Evolutionary conservation across 1,140 invertebrate species (phyloP).

Genomic region (Globodera rostochiensis): DNA sequence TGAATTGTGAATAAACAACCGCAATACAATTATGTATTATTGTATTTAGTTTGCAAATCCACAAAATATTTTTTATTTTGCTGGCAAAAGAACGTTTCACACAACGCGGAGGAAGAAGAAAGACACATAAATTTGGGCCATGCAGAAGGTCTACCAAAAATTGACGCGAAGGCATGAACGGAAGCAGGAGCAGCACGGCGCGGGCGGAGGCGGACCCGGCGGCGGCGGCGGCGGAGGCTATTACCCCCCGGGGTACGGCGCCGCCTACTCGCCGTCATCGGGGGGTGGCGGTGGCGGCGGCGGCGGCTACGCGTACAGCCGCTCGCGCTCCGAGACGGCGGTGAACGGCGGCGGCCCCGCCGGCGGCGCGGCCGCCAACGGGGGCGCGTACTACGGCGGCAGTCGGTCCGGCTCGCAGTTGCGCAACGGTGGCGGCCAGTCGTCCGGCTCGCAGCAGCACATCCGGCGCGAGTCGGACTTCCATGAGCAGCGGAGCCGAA

Average conservation of each 20-base stretch:
- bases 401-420: slow-evolving; percentile 5
- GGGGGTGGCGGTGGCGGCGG: background rate
- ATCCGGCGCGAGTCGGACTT: slow-evolving; percentile 9
- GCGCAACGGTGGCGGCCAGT: slow-evolving; percentile 27
- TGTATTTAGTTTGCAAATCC: too few relatives aligned
- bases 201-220: slow-evolving; percentile 32
- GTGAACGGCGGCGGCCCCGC: slow-evolving; percentile 12
- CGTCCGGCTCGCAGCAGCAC: slow-evolving; percentile 30
- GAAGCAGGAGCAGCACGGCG: slow-evolving; percentile 56
- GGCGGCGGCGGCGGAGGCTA: slow-evolving; percentile 6
- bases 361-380: slow-evolving; percentile 19
- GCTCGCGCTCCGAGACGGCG: slow-evolving; percentile 25
- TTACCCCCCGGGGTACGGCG: slow-evolving; percentile 15
- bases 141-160: slow-evolving; percentile 59
- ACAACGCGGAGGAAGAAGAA: background rate
- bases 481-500: slow-evolving; percentile 15
- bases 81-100: background rate
- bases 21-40: too few relatives aligned
- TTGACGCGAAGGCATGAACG: slow-evolving; percentile 59
- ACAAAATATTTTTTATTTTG: too few relatives aligned
- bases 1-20: too few relatives aligned
- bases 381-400: slow-evolving; percentile 3
- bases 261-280: slow-evolving; percentile 38
- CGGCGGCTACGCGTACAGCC: slow-evolving; percentile 35
- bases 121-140: background rate